Percentiles rank a stretch among this genome's conserved stretches.
These are phyloP conservation scores for Percopsis omiscomaycus DNA, from an alignment of 2,797 vertebrate genomes.

Conservation along the genomic window DNA sequence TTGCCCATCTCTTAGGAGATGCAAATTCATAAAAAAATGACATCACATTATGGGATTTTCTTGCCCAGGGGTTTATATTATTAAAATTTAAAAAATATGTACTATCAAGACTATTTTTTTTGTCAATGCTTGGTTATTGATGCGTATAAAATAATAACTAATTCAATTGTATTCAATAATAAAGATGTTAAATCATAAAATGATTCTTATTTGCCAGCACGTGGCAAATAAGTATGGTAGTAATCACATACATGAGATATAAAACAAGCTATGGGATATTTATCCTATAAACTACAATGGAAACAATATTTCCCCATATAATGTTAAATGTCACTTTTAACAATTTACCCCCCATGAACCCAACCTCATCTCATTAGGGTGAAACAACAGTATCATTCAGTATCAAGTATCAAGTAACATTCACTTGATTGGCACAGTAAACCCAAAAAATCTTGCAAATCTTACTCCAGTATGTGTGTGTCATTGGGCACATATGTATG, in stretches of 20 bases:
- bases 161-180: slow-evolving; percentile 29
- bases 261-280: background rate
- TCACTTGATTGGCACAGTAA: background rate
- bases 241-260: background rate
- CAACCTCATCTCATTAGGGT: slow-evolving; percentile 3
- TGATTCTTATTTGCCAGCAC: slow-evolving; percentile 39
- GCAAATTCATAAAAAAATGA: slow-evolving; percentile 58
- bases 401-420: background rate
- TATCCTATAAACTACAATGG: background rate
- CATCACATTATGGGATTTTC: slow-evolving; percentile 58
- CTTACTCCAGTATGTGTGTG: background rate
- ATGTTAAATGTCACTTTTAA: background rate
- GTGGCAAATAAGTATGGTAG: slow-evolving; percentile 17
- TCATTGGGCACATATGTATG: background rate
- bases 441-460: too few relatives aligned
- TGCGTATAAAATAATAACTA: slow-evolving; percentile 40
- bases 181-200: slow-evolving; percentile 38
- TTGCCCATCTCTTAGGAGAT: slow-evolving; percentile 65
- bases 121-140: slow-evolving; percentile 51
- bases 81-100: slow-evolving; percentile 53
- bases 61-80: slow-evolving; percentile 51
- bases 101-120: slow-evolving; percentile 42
- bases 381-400: background rate
- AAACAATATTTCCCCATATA: background rate
- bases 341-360: slow-evolving; percentile 5